Evolutionary conservation across 2,113 vertebrate species (phyloP).

Genomic region (Pluvialis apricaria): DNA sequence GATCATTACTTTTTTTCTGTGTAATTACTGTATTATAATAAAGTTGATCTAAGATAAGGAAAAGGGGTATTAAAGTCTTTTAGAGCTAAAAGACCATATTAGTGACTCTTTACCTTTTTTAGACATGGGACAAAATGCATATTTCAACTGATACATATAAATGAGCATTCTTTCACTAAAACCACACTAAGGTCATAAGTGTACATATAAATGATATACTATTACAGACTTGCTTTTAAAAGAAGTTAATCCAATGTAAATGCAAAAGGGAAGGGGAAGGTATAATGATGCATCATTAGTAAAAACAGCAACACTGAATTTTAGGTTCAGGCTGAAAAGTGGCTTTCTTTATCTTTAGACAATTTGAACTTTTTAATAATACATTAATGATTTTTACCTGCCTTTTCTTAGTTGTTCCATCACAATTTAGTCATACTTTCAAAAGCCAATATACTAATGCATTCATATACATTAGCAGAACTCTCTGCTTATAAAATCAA

Average conservation of each 20-base stretch:
- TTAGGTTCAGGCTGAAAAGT: not conserved
- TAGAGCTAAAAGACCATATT: constrained; percentile 74
- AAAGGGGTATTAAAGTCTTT: constrained; percentile 82
- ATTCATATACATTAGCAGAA: not conserved
- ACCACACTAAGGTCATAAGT: constrained; percentile 22
- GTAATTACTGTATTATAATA: constrained; percentile 78
- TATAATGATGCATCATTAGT: not conserved
- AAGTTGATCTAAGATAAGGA: constrained; percentile 73
- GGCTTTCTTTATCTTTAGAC: not conserved
- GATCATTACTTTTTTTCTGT: constrained; percentile 69
- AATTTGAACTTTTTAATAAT: not conserved
- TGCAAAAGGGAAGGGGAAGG: not conserved
- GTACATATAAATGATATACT: constrained; percentile 33
- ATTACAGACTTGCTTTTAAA: not conserved
- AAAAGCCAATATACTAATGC: not conserved
- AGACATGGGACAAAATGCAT: constrained; percentile 36
- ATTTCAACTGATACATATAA: constrained; percentile 42
- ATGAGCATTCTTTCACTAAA: constrained; percentile 28
- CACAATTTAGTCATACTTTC: not conserved
- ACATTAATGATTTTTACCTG: not conserved
- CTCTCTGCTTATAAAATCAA: not conserved
- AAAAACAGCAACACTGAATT: not conserved
- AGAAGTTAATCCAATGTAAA: constrained; percentile 17
- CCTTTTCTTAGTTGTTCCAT: not conserved
- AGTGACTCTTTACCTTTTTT: constrained; percentile 57